phyloP scores from a whole-genome alignment of 2,888 invertebrate species.

The Pogonocherus hispidulus region DNA sequence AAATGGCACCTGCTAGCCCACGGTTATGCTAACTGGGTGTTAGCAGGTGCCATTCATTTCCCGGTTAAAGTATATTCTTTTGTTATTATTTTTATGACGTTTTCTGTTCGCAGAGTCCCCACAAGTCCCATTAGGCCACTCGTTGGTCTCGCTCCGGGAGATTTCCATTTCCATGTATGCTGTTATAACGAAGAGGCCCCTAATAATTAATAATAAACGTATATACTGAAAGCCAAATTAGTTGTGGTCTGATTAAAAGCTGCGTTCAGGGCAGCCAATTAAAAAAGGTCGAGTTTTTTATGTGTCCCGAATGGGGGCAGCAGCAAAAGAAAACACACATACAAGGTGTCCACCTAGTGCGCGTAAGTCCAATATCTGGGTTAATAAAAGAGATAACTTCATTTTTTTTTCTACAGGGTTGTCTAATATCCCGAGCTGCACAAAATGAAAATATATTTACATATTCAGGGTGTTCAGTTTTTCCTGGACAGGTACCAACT shows the following conservation, averaged over 20 bases:
- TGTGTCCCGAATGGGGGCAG: background rate
- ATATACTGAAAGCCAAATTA: conserved; percentile 22
- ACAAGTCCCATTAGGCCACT: conserved; percentile 24
- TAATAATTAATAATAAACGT: conserved; percentile 32
- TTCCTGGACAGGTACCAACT: too few species aligned
- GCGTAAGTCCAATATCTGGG: too few species aligned
- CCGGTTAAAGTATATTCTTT: conserved; percentile 22
- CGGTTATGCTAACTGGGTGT: conserved; percentile 14
- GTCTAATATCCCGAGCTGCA: too few species aligned
- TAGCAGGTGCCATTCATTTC: conserved; percentile 20
- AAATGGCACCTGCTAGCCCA: background rate
- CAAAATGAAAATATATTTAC: too few species aligned
- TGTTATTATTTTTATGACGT: conserved; percentile 32
- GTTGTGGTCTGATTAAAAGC: conserved; percentile 6
- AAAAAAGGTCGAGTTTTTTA: background rate
- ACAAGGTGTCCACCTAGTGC: too few species aligned
- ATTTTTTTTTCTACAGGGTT: too few species aligned
- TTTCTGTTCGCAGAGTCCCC: conserved; percentile 13
- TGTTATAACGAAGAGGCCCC: conserved; percentile 9
- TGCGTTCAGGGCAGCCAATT: background rate
- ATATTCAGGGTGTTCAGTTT: too few species aligned
- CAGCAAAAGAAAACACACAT: background rate
- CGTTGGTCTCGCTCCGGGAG: conserved; percentile 7
- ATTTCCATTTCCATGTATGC: conserved; percentile 14
- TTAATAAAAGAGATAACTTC: too few species aligned